These are phyloP conservation scores for Tenodera sinensis DNA, from an alignment of 2,888 invertebrate species.

Conservation along the genomic window DNA sequence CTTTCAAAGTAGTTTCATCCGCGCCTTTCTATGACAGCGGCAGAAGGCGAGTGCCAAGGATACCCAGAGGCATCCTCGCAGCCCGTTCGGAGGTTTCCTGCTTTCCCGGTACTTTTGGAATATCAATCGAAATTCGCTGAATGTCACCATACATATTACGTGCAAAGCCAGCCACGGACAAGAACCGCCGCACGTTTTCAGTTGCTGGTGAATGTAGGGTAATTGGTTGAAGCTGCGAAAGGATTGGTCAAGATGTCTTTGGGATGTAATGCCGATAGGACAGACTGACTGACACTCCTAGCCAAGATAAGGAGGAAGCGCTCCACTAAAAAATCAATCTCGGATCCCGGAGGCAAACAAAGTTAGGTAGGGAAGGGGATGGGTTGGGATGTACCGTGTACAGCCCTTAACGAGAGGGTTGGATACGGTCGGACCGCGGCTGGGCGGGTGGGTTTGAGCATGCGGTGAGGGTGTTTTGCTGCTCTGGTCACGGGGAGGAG, in stretches of 20 bases:
- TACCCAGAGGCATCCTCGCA: too few relatives aligned
- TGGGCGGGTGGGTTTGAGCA: background rate
- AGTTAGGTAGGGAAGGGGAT: background rate
- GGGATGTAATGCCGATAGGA: background rate
- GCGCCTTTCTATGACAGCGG: too few relatives aligned
- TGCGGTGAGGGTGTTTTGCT: constrained; percentile 17
- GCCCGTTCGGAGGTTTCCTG: too few relatives aligned
- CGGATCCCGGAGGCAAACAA: background rate
- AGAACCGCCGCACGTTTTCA: too few relatives aligned
- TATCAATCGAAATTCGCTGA: too few relatives aligned
- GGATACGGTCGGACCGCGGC: background rate
- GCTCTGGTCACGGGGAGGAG: constrained; percentile 10
- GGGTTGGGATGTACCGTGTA: background rate
- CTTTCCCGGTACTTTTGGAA: too few relatives aligned
- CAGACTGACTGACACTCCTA: background rate
- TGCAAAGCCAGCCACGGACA: too few relatives aligned
- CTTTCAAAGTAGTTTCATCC: too few relatives aligned
- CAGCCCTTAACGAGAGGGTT: constrained; percentile 17
- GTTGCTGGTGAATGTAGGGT: background rate
- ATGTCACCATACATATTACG: too few relatives aligned
- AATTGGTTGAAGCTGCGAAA: background rate
- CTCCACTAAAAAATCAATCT: constrained; percentile 1
- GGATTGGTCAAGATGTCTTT: background rate
- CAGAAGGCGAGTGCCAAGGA: too few relatives aligned
- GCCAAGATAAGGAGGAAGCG: background rate